Evolutionary conservation across 2,113 vertebrate genomes (phyloP).

Genomic region (Fulmarus glacialis): DNA sequence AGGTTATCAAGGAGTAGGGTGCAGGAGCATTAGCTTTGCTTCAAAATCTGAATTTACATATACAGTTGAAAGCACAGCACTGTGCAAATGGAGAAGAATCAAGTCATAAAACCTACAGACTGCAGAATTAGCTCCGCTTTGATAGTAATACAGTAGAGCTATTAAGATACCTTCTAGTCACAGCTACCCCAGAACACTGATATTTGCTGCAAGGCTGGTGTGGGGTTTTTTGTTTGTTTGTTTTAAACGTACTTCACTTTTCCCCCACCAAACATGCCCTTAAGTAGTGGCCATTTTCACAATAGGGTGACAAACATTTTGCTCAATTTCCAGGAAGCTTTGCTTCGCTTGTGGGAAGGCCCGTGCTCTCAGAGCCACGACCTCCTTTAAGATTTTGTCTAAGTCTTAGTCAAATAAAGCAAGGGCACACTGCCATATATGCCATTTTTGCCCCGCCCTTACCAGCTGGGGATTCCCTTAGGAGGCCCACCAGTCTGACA

Average conservation of each 20-base stretch:
- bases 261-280: neutral
- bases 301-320: neutral
- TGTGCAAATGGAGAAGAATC: neutral
- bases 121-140: neutral
- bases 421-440: neutral
- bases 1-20: neutral
- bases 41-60: neutral
- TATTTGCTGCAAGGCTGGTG: neutral
- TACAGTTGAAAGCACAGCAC: neutral
- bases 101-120: neutral
- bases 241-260: neutral
- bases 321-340: neutral
- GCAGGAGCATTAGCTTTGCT: neutral
- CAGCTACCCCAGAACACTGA: neutral
- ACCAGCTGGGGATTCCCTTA: neutral
- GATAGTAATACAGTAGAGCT: neutral
- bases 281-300: neutral
- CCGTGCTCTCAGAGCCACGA: neutral
- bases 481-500: neutral
- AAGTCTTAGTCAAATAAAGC: neutral
- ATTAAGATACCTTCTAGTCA: neutral
- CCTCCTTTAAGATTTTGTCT: neutral
- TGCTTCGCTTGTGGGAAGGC: neutral
- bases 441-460: neutral
- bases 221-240: neutral